Evolutionary conservation across 2,797 vertebrate genomes (phyloP).

Genomic region (Paramormyrops hopkinsi): DNA sequence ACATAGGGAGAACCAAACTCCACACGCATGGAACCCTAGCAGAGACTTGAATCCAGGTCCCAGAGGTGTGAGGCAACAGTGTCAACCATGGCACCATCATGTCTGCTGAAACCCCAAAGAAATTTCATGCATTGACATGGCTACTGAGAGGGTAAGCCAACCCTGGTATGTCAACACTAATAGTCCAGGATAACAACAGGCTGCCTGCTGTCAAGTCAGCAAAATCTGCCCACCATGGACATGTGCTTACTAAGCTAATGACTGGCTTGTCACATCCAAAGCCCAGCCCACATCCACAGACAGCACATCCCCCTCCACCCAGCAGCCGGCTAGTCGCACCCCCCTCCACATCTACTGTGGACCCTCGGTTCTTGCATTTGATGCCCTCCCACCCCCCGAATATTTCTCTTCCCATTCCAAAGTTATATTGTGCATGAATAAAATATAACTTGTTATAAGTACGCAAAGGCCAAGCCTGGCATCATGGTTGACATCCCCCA

Average conservation of each 20-base stretch:
- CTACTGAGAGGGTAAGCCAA: background rate
- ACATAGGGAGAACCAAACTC: background rate
- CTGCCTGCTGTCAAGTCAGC: background rate
- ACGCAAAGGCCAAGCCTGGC: background rate
- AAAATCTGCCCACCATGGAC: background rate
- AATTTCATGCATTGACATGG: background rate
- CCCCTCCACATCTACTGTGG: background rate
- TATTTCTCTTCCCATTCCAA: background rate
- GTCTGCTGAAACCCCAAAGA: background rate
- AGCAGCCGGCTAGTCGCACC: background rate
- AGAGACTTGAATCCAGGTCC: background rate
- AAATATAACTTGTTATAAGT: background rate
- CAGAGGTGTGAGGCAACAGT: background rate
- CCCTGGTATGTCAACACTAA: background rate
- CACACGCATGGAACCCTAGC: background rate
- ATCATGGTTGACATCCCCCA: background rate
- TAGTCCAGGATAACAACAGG: background rate
- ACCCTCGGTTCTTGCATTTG: background rate
- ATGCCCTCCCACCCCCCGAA: background rate
- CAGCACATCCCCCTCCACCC: background rate
- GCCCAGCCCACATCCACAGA: background rate
- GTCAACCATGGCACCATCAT: background rate
- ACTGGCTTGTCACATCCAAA: background rate
- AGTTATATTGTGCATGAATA: background rate
- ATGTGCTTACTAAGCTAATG: background rate